A percentile compares a stretch with the other conserved stretches of the same genome.
These are phyloP conservation scores for Dolichoris vasculosae DNA, from an alignment of 1,140 invertebrate species.

Conservation along the genomic window DNA sequence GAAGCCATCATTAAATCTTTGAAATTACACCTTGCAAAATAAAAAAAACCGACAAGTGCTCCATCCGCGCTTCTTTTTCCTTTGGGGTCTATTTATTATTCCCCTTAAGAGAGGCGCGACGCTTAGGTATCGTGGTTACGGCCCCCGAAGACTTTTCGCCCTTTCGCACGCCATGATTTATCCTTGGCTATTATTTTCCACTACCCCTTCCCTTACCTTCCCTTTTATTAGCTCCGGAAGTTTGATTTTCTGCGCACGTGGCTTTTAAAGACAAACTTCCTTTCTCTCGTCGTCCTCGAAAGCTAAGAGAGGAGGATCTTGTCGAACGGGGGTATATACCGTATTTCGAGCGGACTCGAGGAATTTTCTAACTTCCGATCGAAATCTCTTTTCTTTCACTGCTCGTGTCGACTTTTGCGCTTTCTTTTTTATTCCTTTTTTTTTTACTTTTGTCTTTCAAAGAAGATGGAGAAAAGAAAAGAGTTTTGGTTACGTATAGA, in stretches of 20 bases:
- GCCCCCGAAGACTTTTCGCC: conserved; percentile 33
- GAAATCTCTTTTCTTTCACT: conserved; percentile 46
- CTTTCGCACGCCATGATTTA: conserved; percentile 44
- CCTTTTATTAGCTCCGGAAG: conserved; percentile 53
- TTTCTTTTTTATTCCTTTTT: conserved; percentile 4
- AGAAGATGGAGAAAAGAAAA: background rate
- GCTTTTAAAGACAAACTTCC: conserved; percentile 53
- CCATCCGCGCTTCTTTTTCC: background rate
- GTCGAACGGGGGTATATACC: background rate
- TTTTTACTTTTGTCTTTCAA: conserved; percentile 4
- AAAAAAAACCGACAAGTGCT: background rate
- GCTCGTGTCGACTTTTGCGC: background rate
- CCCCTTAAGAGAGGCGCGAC: conserved; percentile 8
- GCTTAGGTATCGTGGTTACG: conserved; percentile 17
- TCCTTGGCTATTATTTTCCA: conserved; percentile 47
- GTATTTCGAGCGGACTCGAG: conserved; percentile 27
- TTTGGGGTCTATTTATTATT: conserved; percentile 46
- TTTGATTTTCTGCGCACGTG: conserved; percentile 55
- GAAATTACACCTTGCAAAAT: background rate
- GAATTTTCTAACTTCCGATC: conserved; percentile 51
- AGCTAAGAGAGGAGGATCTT: conserved; percentile 21
- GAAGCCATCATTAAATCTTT: conserved; percentile 19
- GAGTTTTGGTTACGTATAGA: background rate
- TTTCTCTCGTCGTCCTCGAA: background rate
- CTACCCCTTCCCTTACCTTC: background rate